A percentile compares a stretch with the other conserved stretches of the same genome.
Evolutionary conservation across 1,140 invertebrate species (phyloP).

Genomic region (Bombus consobrinus): DNA sequence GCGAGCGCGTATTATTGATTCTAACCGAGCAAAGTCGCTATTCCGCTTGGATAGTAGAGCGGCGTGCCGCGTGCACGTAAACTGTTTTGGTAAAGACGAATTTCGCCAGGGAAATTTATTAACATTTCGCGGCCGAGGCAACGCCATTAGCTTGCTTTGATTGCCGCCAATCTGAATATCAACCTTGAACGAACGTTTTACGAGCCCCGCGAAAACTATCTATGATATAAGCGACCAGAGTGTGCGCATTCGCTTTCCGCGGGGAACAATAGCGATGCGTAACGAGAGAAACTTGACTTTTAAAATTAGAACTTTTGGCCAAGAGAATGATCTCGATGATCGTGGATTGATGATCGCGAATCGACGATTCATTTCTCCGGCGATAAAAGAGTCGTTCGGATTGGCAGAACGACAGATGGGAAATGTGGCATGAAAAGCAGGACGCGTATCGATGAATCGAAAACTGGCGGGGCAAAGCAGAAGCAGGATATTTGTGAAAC

Average conservation of each 20-base stretch:
- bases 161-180: constrained; percentile 21
- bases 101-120: constrained; percentile 24
- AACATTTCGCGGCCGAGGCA: constrained; percentile 20
- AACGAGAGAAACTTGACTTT: neutral
- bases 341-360: constrained; percentile 1
- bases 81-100: constrained; percentile 13
- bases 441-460: constrained; percentile 22
- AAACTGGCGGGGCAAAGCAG: constrained; percentile 3
- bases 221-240: neutral
- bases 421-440: constrained; percentile 25
- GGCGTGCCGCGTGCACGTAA: neutral
- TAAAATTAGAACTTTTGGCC: neutral
- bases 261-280: neutral
- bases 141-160: neutral
- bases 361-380: neutral
- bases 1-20: constrained; percentile 48
- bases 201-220: constrained; percentile 8
- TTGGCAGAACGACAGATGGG: neutral
- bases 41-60: neutral
- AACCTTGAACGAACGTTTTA: constrained; percentile 12
- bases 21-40: constrained; percentile 17
- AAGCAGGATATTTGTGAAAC: constrained; percentile 50
- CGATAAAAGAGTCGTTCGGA: neutral
- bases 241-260: neutral
- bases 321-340: neutral